phyloP scores from a whole-genome alignment of 92 coral and sea anemone genomes.

The Ricordea florida region DNA sequence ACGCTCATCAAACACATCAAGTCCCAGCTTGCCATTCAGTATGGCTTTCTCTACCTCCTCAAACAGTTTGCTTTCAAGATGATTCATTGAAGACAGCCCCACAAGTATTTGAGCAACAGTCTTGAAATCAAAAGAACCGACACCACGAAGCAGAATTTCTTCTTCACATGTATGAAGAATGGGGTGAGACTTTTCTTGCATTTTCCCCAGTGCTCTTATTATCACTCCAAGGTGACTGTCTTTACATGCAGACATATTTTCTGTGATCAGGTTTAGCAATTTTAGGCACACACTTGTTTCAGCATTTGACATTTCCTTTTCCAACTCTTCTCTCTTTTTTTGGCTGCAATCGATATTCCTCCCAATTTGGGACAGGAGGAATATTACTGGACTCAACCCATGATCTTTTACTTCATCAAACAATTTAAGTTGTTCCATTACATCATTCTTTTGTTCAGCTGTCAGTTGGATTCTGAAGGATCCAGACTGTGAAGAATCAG shows the following conservation, averaged over 20 bases:
- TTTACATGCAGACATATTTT: not conserved
- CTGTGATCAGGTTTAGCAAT: not conserved
- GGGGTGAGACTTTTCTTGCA: not conserved
- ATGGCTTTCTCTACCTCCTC: conserved; percentile 4
- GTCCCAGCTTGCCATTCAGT: not conserved
- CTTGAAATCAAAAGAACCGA: conserved; percentile 9
- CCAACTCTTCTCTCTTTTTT: not conserved
- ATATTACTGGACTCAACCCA: conserved; percentile 1
- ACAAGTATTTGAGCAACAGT: not conserved
- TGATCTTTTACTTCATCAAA: conserved; percentile 1
- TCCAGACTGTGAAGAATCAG: too few relatives aligned
- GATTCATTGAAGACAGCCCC: not conserved
- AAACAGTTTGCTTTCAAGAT: not conserved
- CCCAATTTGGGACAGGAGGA: not conserved
- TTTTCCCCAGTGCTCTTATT: not conserved
- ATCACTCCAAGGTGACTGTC: conserved; percentile 1
- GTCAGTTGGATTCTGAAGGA: not conserved
- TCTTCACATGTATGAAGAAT: not conserved
- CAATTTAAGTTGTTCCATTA: not conserved
- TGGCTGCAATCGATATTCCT: not conserved
- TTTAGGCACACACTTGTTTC: not conserved
- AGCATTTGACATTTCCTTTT: not conserved
- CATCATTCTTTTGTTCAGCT: not conserved
- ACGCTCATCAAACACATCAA: not conserved
- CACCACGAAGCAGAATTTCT: conserved; percentile 8